Conservation (phyloP, 2,797 vertebrate species). For the Phyllotis vaccarum region DNA sequence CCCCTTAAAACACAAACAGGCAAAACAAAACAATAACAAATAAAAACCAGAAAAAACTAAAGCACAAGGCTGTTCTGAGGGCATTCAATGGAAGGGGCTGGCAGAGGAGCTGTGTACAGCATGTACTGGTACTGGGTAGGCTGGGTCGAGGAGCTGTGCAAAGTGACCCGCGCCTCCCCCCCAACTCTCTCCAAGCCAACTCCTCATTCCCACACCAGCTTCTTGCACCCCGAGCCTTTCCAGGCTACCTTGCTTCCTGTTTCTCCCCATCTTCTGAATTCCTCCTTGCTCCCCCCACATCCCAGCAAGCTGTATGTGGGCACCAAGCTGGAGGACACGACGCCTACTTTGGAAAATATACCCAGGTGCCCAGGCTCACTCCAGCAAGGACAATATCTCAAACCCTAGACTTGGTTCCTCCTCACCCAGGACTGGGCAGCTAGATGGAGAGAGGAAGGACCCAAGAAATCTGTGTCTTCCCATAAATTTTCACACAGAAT, state of each 20-base stretch:
- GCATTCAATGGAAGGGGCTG: background rate
- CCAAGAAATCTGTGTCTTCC: rapidly evolving
- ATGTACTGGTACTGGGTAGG: rapidly evolving
- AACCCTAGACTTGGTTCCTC: rapidly evolving
- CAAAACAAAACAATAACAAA: conserved; percentile 43
- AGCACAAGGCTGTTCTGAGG: background rate
- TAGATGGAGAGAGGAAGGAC: background rate
- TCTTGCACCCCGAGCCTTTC: background rate
- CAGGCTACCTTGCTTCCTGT: too few relatives aligned
- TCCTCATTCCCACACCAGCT: rapidly evolving
- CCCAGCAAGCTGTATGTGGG: background rate
- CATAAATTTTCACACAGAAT: background rate
- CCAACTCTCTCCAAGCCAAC: background rate
- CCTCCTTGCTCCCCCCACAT: rapidly evolving
- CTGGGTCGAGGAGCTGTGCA: rapidly evolving
- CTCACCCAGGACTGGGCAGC: background rate
- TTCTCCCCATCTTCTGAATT: background rate
- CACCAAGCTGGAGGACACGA: rapidly evolving
- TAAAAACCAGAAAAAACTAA: background rate
- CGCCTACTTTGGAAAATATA: background rate
- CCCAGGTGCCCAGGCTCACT: background rate
- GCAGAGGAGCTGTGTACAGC: too few relatives aligned
- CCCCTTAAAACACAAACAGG: conserved; percentile 41
- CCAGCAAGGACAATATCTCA: background rate
- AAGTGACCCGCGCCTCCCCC: conserved; percentile 15